Percentiles rank a stretch among this genome's conserved stretches.
These are phyloP conservation scores for Schizothorax lantsangensis DNA, from an alignment of 2,797 vertebrate species.

Conservation along the genomic window DNA sequence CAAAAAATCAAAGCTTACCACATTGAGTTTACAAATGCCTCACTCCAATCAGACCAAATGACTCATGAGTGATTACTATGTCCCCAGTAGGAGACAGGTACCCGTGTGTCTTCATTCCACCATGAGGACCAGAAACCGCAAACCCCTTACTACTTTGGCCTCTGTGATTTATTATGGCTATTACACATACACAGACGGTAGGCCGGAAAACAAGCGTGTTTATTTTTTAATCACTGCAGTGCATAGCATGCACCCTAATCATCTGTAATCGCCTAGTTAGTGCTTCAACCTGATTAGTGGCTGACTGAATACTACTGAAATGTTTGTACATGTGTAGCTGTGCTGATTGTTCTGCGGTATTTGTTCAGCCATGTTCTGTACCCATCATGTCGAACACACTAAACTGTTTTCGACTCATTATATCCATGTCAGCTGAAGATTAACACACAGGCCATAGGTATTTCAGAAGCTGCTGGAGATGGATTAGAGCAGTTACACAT, in stretches of 20 bases:
- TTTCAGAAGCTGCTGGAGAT: conserved; percentile 28
- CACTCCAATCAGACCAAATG: conserved; percentile 53
- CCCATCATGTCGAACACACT: neutral
- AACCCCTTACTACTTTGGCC: conserved; percentile 48
- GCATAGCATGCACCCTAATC: conserved; percentile 59
- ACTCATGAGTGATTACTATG: conserved; percentile 57
- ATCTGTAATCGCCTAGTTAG: conserved; percentile 63
- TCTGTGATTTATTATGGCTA: conserved; percentile 63
- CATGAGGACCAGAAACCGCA: conserved; percentile 58
- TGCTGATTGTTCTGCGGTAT: neutral
- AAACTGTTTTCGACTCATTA: conserved; percentile 5
- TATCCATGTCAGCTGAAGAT: neutral
- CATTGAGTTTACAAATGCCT: conserved; percentile 42
- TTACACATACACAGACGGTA: conserved; percentile 71
- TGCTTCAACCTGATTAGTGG: conserved; percentile 59
- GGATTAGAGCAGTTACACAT: conserved; percentile 6
- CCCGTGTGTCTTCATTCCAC: conserved; percentile 57
- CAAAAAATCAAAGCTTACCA: conserved; percentile 13
- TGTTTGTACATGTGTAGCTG: conserved; percentile 24
- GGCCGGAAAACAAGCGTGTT: conserved; percentile 63
- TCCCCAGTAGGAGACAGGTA: conserved; percentile 59
- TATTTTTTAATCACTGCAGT: conserved; percentile 64
- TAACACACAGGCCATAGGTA: neutral
- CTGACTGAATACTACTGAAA: conserved; percentile 64
- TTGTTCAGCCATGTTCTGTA: neutral